These are phyloP conservation scores for Blastobasis adustella DNA, from an alignment of 2,888 invertebrate species.

Conservation along the genomic window DNA sequence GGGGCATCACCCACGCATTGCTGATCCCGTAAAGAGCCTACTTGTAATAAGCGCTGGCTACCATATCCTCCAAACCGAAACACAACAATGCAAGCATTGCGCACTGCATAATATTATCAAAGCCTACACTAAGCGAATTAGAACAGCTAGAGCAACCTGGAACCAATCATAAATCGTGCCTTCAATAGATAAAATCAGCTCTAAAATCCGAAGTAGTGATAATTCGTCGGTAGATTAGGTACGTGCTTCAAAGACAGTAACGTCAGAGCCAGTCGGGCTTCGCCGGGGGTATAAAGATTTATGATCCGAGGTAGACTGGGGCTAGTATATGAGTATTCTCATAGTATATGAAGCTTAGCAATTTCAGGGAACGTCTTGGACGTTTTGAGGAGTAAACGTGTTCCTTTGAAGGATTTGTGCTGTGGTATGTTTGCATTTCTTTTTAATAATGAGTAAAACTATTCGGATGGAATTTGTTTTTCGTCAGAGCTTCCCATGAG, in stretches of 20 bases:
- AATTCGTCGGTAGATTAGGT: slow-evolving; percentile 1
- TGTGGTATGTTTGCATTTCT: background rate
- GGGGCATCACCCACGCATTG: no score
- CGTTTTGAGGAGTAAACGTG: background rate
- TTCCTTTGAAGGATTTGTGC: background rate
- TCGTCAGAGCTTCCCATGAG: no score
- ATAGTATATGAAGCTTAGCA: background rate
- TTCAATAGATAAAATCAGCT: no score
- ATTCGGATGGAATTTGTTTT: background rate
- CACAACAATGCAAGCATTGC: no score
- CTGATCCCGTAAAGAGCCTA: no score
- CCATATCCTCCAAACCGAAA: no score
- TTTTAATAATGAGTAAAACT: background rate
- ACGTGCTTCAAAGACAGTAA: slow-evolving; percentile 5
- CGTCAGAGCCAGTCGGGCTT: slow-evolving; percentile 5
- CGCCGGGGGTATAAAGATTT: slow-evolving; percentile 1
- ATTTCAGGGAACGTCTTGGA: background rate
- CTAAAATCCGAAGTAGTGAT: background rate
- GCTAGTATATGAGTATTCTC: background rate
- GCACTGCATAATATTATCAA: no score
- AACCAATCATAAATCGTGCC: no score
- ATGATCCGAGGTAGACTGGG: background rate
- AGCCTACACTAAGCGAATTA: no score
- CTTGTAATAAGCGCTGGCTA: no score
- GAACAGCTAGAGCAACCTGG: no score